A percentile compares a stretch with the other conserved stretches of the same genome.
These are phyloP conservation scores for Cantharis flavilabris DNA, from an alignment of 2,888 invertebrate species.

Conservation along the genomic window DNA sequence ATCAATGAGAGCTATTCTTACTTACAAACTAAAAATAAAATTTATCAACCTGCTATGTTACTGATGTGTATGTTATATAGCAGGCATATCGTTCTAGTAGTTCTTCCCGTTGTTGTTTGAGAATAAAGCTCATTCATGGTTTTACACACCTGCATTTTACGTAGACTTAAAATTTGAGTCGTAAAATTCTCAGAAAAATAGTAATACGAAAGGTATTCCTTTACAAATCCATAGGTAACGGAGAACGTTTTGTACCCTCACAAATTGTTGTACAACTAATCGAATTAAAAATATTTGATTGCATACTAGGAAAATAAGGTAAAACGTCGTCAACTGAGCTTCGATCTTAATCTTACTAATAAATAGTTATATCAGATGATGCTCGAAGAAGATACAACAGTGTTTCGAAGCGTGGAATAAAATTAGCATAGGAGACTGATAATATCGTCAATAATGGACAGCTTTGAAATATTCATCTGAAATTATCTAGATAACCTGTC, in stretches of 20 bases:
- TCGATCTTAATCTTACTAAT: conserved; percentile 17
- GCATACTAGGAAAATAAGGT: background rate
- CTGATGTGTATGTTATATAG: background rate
- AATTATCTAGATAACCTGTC: conserved; percentile 20
- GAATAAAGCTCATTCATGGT: conserved; percentile 7
- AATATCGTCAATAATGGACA: conserved; percentile 14
- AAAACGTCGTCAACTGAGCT: background rate
- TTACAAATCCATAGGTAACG: conserved; percentile 13
- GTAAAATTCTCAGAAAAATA: conserved; percentile 21
- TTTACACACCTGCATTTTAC: conserved; percentile 25
- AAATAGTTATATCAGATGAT: conserved; percentile 7
- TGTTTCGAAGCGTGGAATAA: conserved; percentile 7
- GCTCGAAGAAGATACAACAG: conserved; percentile 7
- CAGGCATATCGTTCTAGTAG: background rate
- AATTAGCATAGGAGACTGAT: conserved; percentile 16
- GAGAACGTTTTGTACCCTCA: background rate
- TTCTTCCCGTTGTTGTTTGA: background rate
- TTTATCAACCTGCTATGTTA: conserved; percentile 13
- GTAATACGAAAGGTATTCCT: conserved; percentile 28
- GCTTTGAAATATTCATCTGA: conserved; percentile 13
- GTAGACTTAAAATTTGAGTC: conserved; percentile 19
- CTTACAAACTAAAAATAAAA: background rate
- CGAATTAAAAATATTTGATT: background rate
- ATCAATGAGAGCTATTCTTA: background rate
- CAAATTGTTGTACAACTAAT: background rate